Evolutionary conservation across 2,797 vertebrate genomes (phyloP).

Genomic region (Enteromius argenteus): DNA sequence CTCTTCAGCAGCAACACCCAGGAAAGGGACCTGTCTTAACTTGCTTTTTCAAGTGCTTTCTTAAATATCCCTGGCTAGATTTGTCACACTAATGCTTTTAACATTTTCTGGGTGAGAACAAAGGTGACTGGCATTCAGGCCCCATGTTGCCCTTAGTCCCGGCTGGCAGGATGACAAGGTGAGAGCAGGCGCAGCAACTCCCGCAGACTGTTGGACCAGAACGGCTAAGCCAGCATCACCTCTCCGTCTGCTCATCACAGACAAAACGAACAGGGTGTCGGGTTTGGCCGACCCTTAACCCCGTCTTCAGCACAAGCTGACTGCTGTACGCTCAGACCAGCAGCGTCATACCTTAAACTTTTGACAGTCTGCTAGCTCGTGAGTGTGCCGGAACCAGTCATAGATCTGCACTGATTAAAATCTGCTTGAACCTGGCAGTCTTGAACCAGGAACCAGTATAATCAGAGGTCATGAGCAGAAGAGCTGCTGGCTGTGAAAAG

Average conservation of each 20-base stretch:
- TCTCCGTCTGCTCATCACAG: conserved; percentile 20
- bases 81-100: conserved; percentile 37
- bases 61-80: conserved; percentile 10
- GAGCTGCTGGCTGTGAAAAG: background rate
- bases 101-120: background rate
- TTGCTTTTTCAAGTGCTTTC: conserved; percentile 29
- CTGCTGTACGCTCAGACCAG: background rate
- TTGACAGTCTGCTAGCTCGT: background rate
- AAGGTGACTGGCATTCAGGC: conserved; percentile 17
- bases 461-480: background rate
- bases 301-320: background rate
- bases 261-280: conserved; percentile 2
- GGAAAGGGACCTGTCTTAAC: conserved; percentile 19
- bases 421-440: background rate
- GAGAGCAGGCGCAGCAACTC: conserved; percentile 2
- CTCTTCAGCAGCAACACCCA: conserved; percentile 15
- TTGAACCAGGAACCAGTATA: background rate
- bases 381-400: background rate
- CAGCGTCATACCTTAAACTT: background rate
- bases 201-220: background rate
- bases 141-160: background rate
- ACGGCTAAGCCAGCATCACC: conserved; percentile 16
- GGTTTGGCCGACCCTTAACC: conserved; percentile 11
- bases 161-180: conserved; percentile 11
- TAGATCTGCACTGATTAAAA: background rate